These are phyloP conservation scores for Pogonocherus hispidulus DNA, from an alignment of 2,888 invertebrate species.

Conservation along the genomic window DNA sequence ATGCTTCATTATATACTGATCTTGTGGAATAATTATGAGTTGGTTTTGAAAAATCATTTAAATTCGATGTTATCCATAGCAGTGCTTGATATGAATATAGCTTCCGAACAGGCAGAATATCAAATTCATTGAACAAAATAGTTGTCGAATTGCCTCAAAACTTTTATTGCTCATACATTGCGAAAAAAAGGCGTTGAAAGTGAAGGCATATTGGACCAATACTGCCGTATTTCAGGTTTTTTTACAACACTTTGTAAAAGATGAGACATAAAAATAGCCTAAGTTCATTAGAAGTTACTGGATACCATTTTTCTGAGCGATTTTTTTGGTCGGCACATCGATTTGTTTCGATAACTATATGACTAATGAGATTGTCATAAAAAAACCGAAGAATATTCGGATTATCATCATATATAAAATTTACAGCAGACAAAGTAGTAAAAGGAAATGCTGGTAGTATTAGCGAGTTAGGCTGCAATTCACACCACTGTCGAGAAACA, in stretches of 20 bases:
- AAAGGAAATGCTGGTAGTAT: neutral
- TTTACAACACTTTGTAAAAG: conserved; percentile 31
- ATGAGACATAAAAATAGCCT: conserved; percentile 8
- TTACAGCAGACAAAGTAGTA: neutral
- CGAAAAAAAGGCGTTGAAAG: conserved; percentile 17
- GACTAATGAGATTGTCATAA: conserved; percentile 12
- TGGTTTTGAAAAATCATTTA: no score
- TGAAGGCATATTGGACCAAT: conserved; percentile 23
- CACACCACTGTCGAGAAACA: conserved; percentile 7
- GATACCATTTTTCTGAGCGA: neutral
- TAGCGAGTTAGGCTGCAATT: conserved; percentile 7
- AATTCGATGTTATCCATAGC: no score
- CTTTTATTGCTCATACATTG: conserved; percentile 29
- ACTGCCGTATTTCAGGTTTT: conserved; percentile 29
- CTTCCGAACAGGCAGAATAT: no score
- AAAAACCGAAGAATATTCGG: conserved; percentile 11
- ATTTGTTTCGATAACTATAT: conserved; percentile 13
- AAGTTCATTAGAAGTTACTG: conserved; percentile 7
- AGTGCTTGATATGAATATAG: no score
- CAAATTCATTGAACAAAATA: no score
- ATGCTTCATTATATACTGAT: no score
- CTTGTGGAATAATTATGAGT: no score
- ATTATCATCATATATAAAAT: neutral
- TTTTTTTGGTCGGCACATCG: conserved; percentile 19
- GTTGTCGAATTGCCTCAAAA: no score